Percentiles rank a stretch among this genome's conserved stretches.
These are phyloP conservation scores for Drosophila koepferae DNA, from an alignment of 2,888 invertebrate genomes.

Conservation along the genomic window DNA sequence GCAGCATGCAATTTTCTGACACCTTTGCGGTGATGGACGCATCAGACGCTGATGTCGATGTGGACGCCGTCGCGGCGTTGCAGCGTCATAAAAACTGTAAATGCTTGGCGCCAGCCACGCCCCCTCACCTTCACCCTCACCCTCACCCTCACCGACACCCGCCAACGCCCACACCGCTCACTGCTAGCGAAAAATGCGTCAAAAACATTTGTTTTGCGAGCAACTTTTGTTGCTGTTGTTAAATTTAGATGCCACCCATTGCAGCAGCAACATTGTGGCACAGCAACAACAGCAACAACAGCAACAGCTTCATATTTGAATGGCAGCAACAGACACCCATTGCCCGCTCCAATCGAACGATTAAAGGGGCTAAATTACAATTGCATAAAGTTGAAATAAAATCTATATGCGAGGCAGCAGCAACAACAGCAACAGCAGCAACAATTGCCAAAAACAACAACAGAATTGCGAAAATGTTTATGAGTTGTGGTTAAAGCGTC, in stretches of 20 bases:
- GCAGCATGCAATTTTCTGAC: conserved; percentile 72
- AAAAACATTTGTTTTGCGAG: conserved; percentile 64
- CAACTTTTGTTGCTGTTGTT: conserved; percentile 47
- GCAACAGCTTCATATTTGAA: conserved; percentile 40
- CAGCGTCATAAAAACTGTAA: conserved; percentile 66
- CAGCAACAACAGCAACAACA: conserved; percentile 43
- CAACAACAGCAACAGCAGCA: conserved; percentile 2
- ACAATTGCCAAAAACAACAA: conserved; percentile 12
- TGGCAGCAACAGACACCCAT: conserved; percentile 11
- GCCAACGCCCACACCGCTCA: background rate
- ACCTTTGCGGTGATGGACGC: conserved; percentile 75
- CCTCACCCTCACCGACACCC: too few relatives aligned
- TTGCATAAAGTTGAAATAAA: conserved; percentile 55
- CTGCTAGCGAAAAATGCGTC: conserved; percentile 52
- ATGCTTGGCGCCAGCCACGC: conserved; percentile 63
- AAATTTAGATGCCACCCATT: conserved; percentile 63
- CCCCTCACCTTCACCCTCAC: background rate
- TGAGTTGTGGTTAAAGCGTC: conserved; percentile 64
- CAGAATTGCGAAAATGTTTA: conserved; percentile 59
- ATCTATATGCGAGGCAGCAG: conserved; percentile 11
- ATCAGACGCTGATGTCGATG: conserved; percentile 51
- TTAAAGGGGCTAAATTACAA: conserved; percentile 47
- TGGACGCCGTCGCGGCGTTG: conserved; percentile 37
- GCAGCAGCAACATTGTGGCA: conserved; percentile 35
- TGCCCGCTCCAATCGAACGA: background rate